These are phyloP conservation scores for Samia ricini DNA, from an alignment of 1,140 invertebrate species.

Conservation along the genomic window DNA sequence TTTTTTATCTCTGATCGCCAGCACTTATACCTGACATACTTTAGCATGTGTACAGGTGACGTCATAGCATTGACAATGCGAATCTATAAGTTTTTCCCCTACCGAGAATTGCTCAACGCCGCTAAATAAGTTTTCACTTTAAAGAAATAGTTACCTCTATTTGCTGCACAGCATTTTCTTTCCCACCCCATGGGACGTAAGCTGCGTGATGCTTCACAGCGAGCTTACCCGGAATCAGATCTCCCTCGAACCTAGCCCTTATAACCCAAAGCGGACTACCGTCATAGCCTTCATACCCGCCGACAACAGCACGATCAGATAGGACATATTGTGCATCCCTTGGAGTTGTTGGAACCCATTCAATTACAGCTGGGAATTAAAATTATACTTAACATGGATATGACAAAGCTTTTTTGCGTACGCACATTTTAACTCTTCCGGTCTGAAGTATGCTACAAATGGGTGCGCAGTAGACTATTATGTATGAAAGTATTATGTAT, in stretches of 20 bases:
- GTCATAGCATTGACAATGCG: too few species aligned
- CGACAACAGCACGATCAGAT: conserved; percentile 50
- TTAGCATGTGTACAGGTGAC: too few species aligned
- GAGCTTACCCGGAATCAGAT: conserved; percentile 61
- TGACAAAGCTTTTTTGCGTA: background rate
- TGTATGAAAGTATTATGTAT: too few species aligned
- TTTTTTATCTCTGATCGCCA: too few species aligned
- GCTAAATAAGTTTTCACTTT: too few species aligned
- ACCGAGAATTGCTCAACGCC: too few species aligned
- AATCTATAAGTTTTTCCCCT: too few species aligned
- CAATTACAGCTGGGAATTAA: conserved; percentile 46
- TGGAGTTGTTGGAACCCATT: conserved; percentile 51
- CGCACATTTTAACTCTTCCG: background rate
- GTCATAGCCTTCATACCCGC: conserved; percentile 58
- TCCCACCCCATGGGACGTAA: conserved; percentile 59
- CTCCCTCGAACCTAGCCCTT: conserved; percentile 44
- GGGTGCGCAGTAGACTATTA: too few species aligned
- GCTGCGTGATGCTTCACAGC: conserved; percentile 54
- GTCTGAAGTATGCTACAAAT: too few species aligned
- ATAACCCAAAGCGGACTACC: conserved; percentile 64
- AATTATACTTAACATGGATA: background rate
- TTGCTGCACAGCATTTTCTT: conserved; percentile 49
- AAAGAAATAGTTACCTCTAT: conserved; percentile 47
- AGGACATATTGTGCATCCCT: conserved; percentile 29
- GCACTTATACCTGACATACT: too few species aligned